Base-by-base conservation (phyloP, 2,888 invertebrate species). In the Eueremaeus valkanovi region DNA sequence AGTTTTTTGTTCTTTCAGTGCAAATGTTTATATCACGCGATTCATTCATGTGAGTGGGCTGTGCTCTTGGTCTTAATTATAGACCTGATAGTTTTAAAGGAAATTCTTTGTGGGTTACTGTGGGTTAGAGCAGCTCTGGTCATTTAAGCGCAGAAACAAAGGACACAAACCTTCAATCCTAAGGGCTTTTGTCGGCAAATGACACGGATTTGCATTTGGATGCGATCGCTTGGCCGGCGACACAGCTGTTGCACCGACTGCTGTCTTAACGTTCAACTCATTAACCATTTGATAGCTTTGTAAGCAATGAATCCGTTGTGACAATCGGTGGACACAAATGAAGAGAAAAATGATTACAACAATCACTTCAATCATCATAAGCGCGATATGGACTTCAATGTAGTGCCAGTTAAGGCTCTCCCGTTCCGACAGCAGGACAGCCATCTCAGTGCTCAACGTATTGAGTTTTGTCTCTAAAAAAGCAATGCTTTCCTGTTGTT, bases 311-410 rank as follows among this genome's bases (percentile, higher is more conserved):
- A 40, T 68, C 9, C 68, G 36, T 42, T 36, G 11, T 16, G 68
- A 68, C 13, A 68, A 21, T 8, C 68, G 36, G 11, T 68, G 11
- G 40, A 36, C 68, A 36, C 36, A 68, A 68, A 75, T 72, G 55
- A 75, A 55, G 24, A 63, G 45, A 63, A 61, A 42, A 16, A 83
- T 86, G 61, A 81, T 79, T 75, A 83, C 81, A 24, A 83, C 77
- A 24, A 81, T 75, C 16, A 82, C 78, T 78, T 83, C 83, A 18
- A 82, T 77, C 9, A 81, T 55, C 77, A 83, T 81, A 29, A 83
- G 79, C 21, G 81, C 78, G 49, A 82, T 78, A 76, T 84, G 83
- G 55, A 82, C 81, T n/a, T 82, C 80, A 61, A 83, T 78, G 75
- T 79, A 79, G 75, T 77, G 73, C 74, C 79, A 76, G 72, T 79